These are phyloP conservation scores for Forbesichthys papilliferus DNA, from an alignment of 2,113 vertebrate genomes.

Conservation along the genomic window DNA sequence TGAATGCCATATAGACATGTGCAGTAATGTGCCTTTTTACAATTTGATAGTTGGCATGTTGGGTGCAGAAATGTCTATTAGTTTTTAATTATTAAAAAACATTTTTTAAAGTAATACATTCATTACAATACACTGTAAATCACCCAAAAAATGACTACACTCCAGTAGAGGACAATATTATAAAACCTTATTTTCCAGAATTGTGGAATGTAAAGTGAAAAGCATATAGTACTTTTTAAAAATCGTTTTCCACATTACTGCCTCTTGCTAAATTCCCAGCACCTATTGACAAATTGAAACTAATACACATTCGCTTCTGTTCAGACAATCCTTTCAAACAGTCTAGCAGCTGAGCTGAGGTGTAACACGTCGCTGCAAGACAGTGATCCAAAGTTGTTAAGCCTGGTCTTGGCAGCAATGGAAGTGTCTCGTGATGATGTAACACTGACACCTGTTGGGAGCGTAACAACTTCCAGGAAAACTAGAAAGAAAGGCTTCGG, in stretches of 20 bases:
- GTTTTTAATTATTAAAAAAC: too few species aligned
- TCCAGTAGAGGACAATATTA: too few species aligned
- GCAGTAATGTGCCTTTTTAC: conserved; percentile 10
- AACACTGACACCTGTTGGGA: conserved; percentile 81
- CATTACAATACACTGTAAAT: conserved; percentile 15
- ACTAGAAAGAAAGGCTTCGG: conserved; percentile 3
- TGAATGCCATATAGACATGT: conserved; percentile 27
- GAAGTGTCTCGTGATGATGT: conserved; percentile 50
- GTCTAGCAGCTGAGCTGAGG: not conserved
- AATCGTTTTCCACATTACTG: not conserved
- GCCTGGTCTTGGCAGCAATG: conserved; percentile 27
- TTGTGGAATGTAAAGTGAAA: too few species aligned
- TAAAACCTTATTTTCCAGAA: too few species aligned
- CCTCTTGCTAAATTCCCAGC: not conserved
- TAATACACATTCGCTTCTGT: not conserved
- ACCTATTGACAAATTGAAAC: conserved; percentile 27
- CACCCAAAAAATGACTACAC: not conserved
- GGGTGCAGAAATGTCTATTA: too few species aligned
- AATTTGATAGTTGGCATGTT: not conserved
- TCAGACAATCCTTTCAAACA: not conserved
- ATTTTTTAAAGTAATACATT: not conserved
- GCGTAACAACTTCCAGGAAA: conserved; percentile 42
- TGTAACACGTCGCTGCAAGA: not conserved
- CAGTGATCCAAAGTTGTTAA: not conserved
- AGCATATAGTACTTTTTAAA: conserved; percentile 1